These are phyloP conservation scores for Lepisosteus osseus DNA, from an alignment of 2,113 vertebrate species.

Conservation along the genomic window DNA sequence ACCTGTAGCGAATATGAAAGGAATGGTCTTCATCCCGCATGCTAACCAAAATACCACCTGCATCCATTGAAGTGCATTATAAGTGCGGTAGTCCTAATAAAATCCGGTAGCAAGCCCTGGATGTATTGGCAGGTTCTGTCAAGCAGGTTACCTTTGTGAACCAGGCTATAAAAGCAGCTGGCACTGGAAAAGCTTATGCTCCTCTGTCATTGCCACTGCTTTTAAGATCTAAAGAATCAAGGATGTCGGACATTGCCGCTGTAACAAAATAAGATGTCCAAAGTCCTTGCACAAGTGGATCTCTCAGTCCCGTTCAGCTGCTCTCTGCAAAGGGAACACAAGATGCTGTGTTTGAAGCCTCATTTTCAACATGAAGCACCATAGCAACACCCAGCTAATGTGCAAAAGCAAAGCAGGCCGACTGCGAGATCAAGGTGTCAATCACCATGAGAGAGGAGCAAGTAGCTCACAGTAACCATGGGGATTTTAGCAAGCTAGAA, in stretches of 20 bases:
- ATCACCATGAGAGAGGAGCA: constrained; percentile 23
- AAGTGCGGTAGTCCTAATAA: constrained; percentile 61
- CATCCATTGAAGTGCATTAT: constrained; percentile 86
- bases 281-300: constrained; percentile 60
- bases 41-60: constrained; percentile 72
- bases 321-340: constrained; percentile 91
- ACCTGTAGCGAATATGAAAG: constrained; percentile 95
- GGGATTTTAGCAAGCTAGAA: constrained; percentile 29
- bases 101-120: constrained; percentile 39
- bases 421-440: constrained; percentile 28
- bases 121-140: constrained; percentile 37
- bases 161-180: constrained; percentile 42
- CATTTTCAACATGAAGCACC: constrained; percentile 59
- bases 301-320: constrained; percentile 66
- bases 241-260: constrained; percentile 24
- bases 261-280: constrained; percentile 40
- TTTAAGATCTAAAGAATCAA: constrained; percentile 41
- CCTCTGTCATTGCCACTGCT: constrained; percentile 50
- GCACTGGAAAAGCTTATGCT: constrained; percentile 50
- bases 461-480: constrained; percentile 17
- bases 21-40: constrained; percentile 77
- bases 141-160: constrained; percentile 38
- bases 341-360: constrained; percentile 83
- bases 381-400: constrained; percentile 64
- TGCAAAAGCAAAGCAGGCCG: constrained; percentile 47